phyloP scores from a whole-genome alignment of 2,888 invertebrate species.

The Hetaerina titia region DNA sequence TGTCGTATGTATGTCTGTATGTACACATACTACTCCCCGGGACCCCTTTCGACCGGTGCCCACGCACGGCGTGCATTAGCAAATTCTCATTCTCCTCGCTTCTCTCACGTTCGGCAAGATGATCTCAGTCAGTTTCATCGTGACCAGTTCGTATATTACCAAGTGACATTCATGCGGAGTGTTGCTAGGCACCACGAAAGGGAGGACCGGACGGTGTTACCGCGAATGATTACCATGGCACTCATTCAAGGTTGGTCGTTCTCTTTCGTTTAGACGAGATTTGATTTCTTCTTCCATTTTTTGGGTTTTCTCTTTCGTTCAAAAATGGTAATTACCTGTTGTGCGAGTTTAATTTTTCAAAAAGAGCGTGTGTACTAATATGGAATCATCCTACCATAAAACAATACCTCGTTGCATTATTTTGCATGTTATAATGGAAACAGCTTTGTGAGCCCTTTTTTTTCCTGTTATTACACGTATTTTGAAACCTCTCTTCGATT shows the following conservation, averaged over 20 bases:
- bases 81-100: neutral
- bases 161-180: neutral
- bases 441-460: no score
- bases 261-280: neutral
- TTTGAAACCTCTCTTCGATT: no score
- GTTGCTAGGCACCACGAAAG: neutral
- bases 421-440: no score
- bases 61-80: neutral
- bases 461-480: no score
- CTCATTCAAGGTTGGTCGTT: neutral
- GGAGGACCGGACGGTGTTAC: neutral
- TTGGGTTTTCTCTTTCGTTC: neutral
- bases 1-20: neutral
- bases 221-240: neutral
- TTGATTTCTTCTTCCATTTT: neutral
- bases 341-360: neutral
- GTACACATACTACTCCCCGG: neutral
- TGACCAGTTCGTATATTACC: slow-evolving; percentile 9
- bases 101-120: neutral
- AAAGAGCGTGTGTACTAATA: neutral
- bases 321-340: neutral
- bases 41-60: neutral
- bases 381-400: neutral
- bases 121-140: slow-evolving; percentile 13
- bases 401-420: neutral